Evolutionary conservation across 1,140 invertebrate species (phyloP).

Genomic region (Coboldia fuscipes): DNA sequence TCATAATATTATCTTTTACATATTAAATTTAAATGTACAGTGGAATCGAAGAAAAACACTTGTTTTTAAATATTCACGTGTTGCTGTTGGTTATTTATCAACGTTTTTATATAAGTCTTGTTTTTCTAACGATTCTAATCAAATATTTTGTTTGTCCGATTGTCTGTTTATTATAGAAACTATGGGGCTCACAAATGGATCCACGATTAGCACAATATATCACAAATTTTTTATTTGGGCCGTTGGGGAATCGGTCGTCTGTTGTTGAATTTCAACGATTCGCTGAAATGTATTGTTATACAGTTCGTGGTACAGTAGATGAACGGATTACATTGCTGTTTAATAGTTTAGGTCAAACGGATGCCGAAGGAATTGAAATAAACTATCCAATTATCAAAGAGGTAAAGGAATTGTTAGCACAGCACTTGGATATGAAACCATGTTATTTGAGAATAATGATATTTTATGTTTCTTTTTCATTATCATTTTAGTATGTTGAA

Average conservation of each 20-base stretch:
- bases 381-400: conserved; percentile 33
- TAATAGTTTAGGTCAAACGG: conserved; percentile 28
- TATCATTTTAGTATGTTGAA: conserved; percentile 12
- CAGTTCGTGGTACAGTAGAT: conserved; percentile 32
- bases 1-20: conserved; percentile 15
- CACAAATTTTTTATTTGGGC: conserved; percentile 32
- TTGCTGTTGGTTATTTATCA: too few relatives aligned
- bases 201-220: conserved; percentile 30
- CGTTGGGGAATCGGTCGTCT: conserved; percentile 21
- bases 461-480: not conserved
- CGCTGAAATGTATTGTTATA: conserved; percentile 33
- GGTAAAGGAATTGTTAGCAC: conserved; percentile 12
- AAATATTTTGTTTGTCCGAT: conserved; percentile 7
- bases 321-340: conserved; percentile 29
- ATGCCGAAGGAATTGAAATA: conserved; percentile 25
- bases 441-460: too few relatives aligned
- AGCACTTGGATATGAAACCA: too few relatives aligned
- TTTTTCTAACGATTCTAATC: not conserved
- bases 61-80: too few relatives aligned
- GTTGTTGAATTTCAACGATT: conserved; percentile 31
- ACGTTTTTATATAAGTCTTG: too few relatives aligned
- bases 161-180: too few relatives aligned
- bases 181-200: conserved; percentile 34
- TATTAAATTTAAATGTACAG: not conserved
- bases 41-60: too few relatives aligned